A percentile compares a stretch with the other conserved stretches of the same genome.
These are phyloP conservation scores for Prunella strophiata DNA, from an alignment of 2,797 vertebrate species.

Conservation along the genomic window DNA sequence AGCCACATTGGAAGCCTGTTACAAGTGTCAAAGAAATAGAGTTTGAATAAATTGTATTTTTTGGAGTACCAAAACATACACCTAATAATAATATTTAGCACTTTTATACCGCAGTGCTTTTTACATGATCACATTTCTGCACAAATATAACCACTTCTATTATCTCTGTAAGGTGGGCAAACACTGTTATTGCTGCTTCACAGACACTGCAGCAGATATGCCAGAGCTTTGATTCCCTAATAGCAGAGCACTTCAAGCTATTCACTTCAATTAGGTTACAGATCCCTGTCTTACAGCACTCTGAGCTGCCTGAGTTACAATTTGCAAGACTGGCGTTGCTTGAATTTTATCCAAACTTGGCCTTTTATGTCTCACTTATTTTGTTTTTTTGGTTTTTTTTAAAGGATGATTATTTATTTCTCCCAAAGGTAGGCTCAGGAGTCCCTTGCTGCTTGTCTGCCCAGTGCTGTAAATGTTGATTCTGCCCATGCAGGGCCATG, in stretches of 20 bases:
- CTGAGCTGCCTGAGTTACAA: background rate
- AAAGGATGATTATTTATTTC: background rate
- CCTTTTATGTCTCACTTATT: background rate
- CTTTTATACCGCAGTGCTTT: background rate
- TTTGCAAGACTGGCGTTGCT: background rate
- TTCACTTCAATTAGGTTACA: conserved; percentile 36
- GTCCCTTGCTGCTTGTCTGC: background rate
- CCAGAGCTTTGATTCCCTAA: conserved; percentile 47
- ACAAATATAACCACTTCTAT: background rate
- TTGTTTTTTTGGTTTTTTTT: background rate
- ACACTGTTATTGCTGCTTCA: conserved; percentile 29
- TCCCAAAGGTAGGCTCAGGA: background rate
- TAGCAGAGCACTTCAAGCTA: conserved; percentile 11
- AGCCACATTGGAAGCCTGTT: conserved; percentile 60
- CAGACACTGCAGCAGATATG: background rate
- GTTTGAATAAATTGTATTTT: conserved; percentile 28
- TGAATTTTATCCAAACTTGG: background rate
- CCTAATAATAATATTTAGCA: conserved; percentile 53
- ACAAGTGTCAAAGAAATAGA: conserved; percentile 54
- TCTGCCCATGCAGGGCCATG: accelerated
- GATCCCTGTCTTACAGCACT: background rate
- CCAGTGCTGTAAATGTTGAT: background rate
- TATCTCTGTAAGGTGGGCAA: conserved; percentile 50
- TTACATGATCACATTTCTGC: conserved; percentile 14
- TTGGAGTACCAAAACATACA: conserved; percentile 53